Evolutionary conservation across 2,113 vertebrate genomes (phyloP), one percentile per base, ranked within the genome.

Genomic region (Peromyscus californicus): DNA sequence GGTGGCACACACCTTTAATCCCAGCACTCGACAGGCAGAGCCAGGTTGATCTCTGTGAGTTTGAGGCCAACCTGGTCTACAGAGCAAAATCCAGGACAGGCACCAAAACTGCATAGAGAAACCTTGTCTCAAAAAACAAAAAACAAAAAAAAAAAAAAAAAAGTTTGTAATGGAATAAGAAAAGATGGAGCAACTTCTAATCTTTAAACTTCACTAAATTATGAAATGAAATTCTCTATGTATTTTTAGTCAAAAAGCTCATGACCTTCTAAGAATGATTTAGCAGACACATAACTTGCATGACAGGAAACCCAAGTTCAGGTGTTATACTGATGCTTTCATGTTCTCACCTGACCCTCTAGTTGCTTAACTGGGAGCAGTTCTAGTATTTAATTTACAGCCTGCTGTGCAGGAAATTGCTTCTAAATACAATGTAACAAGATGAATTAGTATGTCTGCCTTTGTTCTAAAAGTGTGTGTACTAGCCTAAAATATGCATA

Each of bases 201-300:
- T 79, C 54, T 94, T 39, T 82, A 95, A 86, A 80, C 59, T 48
- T 65, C 7, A 80, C 11, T 15, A 87, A 92, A 70, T 57, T 54
- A 67, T 82, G 45, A 82, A 96, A 91, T 94, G 36, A 78, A 96
- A 91, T 94, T 65, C 42, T 33, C 67, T 67, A 48, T 90, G 45
- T 63, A 33, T 42, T 91, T 97, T 61, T 51, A 13, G 17, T 54
- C 17, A 92, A 48, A 72, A 88, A 90, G 45, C 79, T 54, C 69
- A 61, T 72, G 36, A 10, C 1, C 19, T 45, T 95, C 8, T 95
- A 39, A 5, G 7, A 89, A 57, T 12, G 39, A 82, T 87, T 94
- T 74, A 57, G 59, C 24, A 26, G 69, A 90, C 24, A 33, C 33
- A 63, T 86, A 39, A 85, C 36, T 51, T 97, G 16, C 54, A 72